These are phyloP conservation scores for Lipotes vexillifer DNA, from an alignment of 2,113 vertebrate species.

Conservation along the genomic window DNA sequence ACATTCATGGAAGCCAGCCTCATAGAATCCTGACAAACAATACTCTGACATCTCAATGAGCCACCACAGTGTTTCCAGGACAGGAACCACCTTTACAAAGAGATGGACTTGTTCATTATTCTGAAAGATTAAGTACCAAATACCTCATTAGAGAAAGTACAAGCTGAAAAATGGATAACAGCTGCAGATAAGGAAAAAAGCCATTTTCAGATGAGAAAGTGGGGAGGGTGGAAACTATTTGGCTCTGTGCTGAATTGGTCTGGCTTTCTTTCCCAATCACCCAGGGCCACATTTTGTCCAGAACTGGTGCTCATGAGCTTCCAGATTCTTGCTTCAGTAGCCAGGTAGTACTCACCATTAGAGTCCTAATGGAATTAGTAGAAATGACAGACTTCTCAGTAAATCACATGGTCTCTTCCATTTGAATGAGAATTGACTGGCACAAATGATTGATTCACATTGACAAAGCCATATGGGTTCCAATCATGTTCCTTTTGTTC, in stretches of 20 bases:
- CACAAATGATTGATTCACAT: constrained; percentile 50
- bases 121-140: constrained; percentile 65
- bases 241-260: not conserved
- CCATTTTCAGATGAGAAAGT: constrained; percentile 45
- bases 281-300: not conserved
- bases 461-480: constrained; percentile 58
- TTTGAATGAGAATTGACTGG: constrained; percentile 58
- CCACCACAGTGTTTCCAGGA: not conserved
- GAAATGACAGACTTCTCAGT: constrained; percentile 52
- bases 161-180: constrained; percentile 64
- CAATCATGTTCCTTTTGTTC: constrained; percentile 37
- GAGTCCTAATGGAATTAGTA: constrained; percentile 31
- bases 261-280: constrained; percentile 30
- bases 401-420: constrained; percentile 46
- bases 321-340: not conserved
- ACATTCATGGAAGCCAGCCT: not conserved
- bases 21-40: constrained; percentile 18
- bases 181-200: constrained; percentile 42
- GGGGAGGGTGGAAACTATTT: constrained; percentile 18
- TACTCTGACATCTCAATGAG: not conserved
- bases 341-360: constrained; percentile 23
- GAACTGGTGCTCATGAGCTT: not conserved
- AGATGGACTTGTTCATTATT: constrained; percentile 60
- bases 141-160: constrained; percentile 62
- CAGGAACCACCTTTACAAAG: constrained; percentile 12